Conservation (phyloP, 2,797 vertebrate genomes). For the Acridotheres tristis region DNA sequence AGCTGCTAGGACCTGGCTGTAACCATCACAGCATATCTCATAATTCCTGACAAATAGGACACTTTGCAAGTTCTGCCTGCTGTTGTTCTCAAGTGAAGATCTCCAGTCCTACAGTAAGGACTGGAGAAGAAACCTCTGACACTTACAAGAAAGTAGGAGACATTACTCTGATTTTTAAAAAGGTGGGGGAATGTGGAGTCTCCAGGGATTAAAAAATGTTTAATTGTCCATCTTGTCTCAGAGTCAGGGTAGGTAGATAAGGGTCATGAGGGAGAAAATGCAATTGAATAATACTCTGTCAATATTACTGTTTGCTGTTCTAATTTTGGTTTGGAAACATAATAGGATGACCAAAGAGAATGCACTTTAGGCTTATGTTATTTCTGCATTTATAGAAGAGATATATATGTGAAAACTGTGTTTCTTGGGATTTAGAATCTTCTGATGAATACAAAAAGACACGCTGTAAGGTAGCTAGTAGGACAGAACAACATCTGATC, state of each 20-base stretch:
- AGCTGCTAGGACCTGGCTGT: background rate
- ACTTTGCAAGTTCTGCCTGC: background rate
- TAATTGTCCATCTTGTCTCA: background rate
- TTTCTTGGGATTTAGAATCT: background rate
- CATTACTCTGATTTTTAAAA: background rate
- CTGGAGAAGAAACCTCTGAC: background rate
- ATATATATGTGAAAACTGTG: background rate
- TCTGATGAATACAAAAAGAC: conserved; percentile 1
- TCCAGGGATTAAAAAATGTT: background rate
- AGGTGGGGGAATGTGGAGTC: background rate
- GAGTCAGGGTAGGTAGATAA: background rate
- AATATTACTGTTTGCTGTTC: background rate
- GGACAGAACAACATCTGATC: conserved; percentile 2
- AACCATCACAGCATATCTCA: background rate
- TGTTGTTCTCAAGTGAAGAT: background rate
- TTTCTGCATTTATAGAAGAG: background rate
- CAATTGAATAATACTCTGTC: background rate
- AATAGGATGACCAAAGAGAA: background rate
- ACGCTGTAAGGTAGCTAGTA: background rate
- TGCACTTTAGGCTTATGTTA: background rate
- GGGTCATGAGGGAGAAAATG: background rate
- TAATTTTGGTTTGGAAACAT: background rate
- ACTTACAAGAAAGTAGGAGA: background rate
- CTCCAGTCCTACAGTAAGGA: background rate
- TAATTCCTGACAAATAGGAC: background rate